A percentile compares a stretch with the other conserved stretches of the same genome.
Conservation (phyloP, 2,113 vertebrate species). For the Solenodon paradoxus region DNA sequence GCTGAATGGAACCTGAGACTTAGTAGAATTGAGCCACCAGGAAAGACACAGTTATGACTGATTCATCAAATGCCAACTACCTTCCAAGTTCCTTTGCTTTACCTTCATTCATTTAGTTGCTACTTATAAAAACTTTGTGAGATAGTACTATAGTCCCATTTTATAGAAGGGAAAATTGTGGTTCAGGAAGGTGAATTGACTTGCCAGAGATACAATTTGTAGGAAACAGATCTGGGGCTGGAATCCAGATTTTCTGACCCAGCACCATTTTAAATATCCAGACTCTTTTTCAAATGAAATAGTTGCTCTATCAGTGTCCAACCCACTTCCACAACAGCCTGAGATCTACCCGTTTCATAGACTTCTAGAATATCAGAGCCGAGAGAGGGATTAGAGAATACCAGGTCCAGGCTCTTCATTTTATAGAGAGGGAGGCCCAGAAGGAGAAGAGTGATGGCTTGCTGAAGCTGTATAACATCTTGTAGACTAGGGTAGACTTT, state of each 20-base stretch:
- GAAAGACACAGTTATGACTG: background rate
- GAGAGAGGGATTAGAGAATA: background rate
- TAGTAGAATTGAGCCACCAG: background rate
- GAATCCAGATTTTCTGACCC: background rate
- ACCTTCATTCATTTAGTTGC: background rate
- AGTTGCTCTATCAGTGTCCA: background rate
- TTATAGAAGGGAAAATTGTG: background rate
- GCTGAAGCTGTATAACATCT: background rate
- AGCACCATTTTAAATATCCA: background rate
- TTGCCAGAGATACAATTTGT: background rate
- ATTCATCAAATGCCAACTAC: background rate
- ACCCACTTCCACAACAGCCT: background rate
- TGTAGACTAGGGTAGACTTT: background rate
- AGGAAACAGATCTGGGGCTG: background rate
- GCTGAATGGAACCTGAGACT: background rate
- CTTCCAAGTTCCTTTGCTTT: background rate
- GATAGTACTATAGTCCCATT: background rate
- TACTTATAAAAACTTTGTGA: background rate
- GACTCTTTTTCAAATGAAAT: background rate
- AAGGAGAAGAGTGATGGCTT: background rate
- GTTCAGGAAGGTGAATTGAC: background rate
- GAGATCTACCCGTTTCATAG: background rate
- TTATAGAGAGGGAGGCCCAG: background rate
- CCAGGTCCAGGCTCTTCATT: background rate
- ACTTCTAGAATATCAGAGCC: background rate